phyloP scores from a whole-genome alignment of 2,888 invertebrate genomes.

The Cephalotes varians region DNA sequence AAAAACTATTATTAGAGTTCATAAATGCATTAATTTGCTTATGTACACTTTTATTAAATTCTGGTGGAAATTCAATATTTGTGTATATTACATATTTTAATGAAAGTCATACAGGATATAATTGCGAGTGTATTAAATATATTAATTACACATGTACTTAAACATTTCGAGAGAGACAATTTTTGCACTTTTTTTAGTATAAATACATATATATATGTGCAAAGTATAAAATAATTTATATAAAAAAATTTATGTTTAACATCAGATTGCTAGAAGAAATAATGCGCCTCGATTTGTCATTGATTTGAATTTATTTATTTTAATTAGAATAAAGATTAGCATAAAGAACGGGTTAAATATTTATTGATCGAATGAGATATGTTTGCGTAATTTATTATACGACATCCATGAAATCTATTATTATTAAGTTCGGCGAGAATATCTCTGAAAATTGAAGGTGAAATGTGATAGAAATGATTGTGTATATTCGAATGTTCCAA shows the following conservation, averaged over 20 bases:
- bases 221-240: constrained; percentile 19
- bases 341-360: constrained; percentile 30
- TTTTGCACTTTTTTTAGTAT: not conserved
- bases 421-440: constrained; percentile 10
- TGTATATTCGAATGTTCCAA: not conserved
- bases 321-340: not conserved
- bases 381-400: constrained; percentile 25
- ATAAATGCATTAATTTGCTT: not conserved
- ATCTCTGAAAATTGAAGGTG: constrained; percentile 23
- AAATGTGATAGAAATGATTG: constrained; percentile 9
- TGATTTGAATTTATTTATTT: constrained; percentile 8
- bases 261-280: not conserved
- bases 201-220: too few relatives aligned
- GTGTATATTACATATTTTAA: not conserved
- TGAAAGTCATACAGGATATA: not conserved
- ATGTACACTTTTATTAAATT: not conserved
- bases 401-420: not conserved
- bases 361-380: constrained; percentile 25
- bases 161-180: not conserved
- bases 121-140: not conserved
- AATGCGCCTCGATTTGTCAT: not conserved
- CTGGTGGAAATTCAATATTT: not conserved
- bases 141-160: not conserved
- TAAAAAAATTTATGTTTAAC: not conserved
- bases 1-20: not conserved